Conservation (phyloP, 2,113 vertebrate species). For the Cygnus atratus region DNA sequence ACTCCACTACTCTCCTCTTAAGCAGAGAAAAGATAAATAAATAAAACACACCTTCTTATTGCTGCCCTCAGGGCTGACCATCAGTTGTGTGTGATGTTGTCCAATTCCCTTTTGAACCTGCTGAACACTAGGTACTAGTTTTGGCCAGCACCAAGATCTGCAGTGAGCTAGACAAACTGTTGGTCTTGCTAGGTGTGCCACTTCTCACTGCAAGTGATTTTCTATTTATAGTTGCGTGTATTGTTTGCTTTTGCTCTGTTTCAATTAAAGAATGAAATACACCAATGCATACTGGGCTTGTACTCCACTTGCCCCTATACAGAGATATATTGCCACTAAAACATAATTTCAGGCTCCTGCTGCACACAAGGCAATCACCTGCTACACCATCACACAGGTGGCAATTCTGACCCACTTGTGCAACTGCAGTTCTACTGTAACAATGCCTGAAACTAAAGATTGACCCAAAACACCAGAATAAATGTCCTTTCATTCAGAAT, state of each 20-base stretch:
- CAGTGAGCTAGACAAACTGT: fast-evolving
- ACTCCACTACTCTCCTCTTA: not conserved
- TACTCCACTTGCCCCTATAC: not conserved
- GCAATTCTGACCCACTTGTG: not conserved
- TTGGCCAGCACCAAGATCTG: not conserved
- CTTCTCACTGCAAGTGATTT: not conserved
- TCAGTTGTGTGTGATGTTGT: not conserved
- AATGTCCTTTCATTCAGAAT: not conserved
- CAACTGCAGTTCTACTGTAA: not conserved
- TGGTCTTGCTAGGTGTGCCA: fast-evolving
- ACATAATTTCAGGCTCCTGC: not conserved
- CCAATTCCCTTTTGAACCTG: not conserved
- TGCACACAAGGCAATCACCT: not conserved
- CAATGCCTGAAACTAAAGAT: not conserved
- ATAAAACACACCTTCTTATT: not conserved
- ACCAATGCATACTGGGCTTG: too few species aligned
- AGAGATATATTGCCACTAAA: not conserved
- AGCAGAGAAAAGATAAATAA: not conserved
- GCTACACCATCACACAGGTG: not conserved
- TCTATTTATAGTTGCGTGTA: not conserved
- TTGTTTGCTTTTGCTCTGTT: not conserved
- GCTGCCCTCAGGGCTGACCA: not conserved
- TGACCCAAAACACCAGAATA: not conserved
- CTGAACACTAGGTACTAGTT: not conserved
- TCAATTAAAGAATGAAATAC: not conserved